These are phyloP conservation scores for Alethe diademata DNA, from an alignment of 2,113 vertebrate genomes.

Conservation along the genomic window DNA sequence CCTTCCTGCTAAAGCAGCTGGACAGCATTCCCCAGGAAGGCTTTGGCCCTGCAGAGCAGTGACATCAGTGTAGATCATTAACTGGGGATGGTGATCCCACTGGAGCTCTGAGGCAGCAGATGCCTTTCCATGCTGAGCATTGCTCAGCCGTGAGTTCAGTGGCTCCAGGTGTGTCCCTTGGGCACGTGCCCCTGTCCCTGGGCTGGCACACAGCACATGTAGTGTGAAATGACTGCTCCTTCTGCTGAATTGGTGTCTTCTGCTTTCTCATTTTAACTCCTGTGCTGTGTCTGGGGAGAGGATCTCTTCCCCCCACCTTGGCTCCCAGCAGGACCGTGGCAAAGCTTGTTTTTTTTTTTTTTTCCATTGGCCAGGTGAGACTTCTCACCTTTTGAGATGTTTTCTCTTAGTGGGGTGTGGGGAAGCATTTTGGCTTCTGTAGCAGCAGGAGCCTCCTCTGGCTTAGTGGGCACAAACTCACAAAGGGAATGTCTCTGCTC, in stretches of 20 bases:
- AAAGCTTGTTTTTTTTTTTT: neutral
- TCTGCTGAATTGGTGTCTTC: neutral
- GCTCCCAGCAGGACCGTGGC: neutral
- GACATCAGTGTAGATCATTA: neutral
- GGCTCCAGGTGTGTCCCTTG: neutral
- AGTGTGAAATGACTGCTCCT: neutral
- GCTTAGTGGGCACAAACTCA: neutral
- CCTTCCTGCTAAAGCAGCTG: neutral
- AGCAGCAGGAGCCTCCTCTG: neutral
- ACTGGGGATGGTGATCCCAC: neutral
- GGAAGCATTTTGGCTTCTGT: neutral
- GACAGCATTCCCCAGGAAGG: neutral
- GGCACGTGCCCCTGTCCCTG: neutral
- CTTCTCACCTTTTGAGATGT: neutral
- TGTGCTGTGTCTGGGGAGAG: neutral
- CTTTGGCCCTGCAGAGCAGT: neutral
- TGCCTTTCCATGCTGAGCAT: neutral
- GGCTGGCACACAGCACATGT: fast-evolving
- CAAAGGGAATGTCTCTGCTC: conserved; percentile 20
- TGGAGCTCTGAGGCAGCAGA: neutral
- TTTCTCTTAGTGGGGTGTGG: neutral
- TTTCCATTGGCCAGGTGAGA: neutral
- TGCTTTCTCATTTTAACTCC: neutral
- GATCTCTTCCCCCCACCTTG: neutral
- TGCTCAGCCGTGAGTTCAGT: fast-evolving